Evolutionary conservation across 2,888 invertebrate genomes (phyloP).

Genomic region (Pseudolycoriella hygida): DNA sequence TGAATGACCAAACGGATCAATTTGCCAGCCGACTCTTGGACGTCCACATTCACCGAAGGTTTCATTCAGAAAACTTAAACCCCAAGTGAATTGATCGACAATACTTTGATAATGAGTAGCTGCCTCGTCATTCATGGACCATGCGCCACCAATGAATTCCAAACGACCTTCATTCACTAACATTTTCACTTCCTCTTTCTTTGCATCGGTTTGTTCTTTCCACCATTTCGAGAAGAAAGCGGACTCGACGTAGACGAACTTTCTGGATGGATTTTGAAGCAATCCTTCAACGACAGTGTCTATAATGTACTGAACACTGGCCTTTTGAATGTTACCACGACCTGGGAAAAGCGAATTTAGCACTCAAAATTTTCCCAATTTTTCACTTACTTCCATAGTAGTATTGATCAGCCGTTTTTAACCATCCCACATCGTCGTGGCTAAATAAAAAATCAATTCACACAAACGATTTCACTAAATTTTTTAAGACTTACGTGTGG

Average conservation of each 20-base stretch:
- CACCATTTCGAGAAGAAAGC: slow-evolving; percentile 80
- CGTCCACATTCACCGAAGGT: slow-evolving; percentile 55
- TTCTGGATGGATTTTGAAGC: slow-evolving; percentile 45
- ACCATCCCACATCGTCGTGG: too few species aligned
- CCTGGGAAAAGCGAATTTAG: slow-evolving; percentile 25
- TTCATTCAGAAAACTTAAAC: slow-evolving; percentile 46
- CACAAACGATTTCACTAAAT: too few species aligned
- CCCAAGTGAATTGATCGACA: slow-evolving; percentile 54
- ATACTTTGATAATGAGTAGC: slow-evolving; percentile 48
- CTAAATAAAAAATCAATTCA: too few species aligned
- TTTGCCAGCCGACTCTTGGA: slow-evolving; percentile 68
- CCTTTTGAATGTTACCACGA: slow-evolving; percentile 44
- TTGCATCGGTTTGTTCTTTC: slow-evolving; percentile 42
- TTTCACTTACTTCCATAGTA: slow-evolving; percentile 55
- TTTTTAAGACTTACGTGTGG: too few species aligned
- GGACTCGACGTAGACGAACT: slow-evolving; percentile 82
- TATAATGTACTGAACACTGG: slow-evolving; percentile 80
- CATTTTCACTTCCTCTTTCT: slow-evolving; percentile 39
- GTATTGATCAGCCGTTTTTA: slow-evolving; percentile 87
- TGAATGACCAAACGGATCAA: slow-evolving; percentile 78
- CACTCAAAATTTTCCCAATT: background rate
- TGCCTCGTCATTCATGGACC: slow-evolving; percentile 62
- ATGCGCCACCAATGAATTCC: slow-evolving; percentile 50
- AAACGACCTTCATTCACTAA: slow-evolving; percentile 55
- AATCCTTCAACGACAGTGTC: slow-evolving; percentile 69